These are phyloP conservation scores for Peromyscus polionotus DNA, from an alignment of 2,113 vertebrate species.

Conservation along the genomic window DNA sequence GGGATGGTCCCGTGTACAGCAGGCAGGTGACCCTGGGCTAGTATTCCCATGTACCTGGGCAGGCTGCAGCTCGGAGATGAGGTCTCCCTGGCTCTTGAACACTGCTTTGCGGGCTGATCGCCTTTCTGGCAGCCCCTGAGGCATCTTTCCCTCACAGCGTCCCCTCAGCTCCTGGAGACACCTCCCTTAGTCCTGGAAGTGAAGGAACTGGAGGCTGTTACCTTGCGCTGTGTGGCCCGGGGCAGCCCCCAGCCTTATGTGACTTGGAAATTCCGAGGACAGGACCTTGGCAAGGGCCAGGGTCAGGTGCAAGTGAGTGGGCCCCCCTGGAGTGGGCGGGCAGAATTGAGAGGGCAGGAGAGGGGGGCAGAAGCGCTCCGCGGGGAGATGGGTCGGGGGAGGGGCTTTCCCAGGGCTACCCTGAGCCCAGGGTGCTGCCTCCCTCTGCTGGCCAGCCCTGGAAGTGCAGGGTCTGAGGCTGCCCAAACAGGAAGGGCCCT, in stretches of 20 bases:
- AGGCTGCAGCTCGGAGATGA: neutral
- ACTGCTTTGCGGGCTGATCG: neutral
- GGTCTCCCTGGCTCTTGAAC: neutral
- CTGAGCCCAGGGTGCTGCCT: neutral
- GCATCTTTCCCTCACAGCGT: slow-evolving; percentile 86
- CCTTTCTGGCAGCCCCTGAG: neutral
- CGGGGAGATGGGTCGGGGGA: neutral
- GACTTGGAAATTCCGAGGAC: slow-evolving; percentile 93
- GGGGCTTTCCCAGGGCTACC: neutral
- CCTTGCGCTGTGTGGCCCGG: slow-evolving; percentile 92
- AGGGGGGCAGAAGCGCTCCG: too few relatives aligned
- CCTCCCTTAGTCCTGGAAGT: slow-evolving; percentile 94
- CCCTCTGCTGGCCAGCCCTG: slow-evolving; percentile 71
- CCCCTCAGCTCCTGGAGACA: slow-evolving; percentile 93
- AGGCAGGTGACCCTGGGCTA: neutral
- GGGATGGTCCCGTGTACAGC: neutral
- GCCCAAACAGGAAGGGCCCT: rapidly evolving
- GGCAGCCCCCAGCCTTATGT: slow-evolving; percentile 95
- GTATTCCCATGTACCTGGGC: neutral
- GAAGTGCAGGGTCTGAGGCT: neutral
- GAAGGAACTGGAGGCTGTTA: slow-evolving; percentile 89
- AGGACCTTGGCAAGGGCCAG: slow-evolving; percentile 87
- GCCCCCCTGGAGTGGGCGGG: neutral
- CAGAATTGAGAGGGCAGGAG: neutral
- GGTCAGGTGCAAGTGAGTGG: slow-evolving; percentile 90